These are phyloP conservation scores for Mirza zaza DNA, from an alignment of 2,113 vertebrate genomes.

Conservation along the genomic window DNA sequence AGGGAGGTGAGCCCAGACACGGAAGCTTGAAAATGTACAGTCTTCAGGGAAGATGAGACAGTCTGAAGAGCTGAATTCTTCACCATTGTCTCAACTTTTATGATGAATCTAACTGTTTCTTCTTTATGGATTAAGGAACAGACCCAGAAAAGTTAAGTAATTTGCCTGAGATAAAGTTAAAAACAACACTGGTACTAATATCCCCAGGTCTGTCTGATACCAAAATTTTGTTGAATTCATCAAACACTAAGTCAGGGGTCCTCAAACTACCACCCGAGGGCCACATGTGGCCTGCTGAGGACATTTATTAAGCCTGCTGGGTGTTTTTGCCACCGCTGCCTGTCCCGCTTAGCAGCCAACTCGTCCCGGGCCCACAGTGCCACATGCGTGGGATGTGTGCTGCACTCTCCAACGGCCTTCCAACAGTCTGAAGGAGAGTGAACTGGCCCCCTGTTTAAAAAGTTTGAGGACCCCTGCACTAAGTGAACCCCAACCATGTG, in stretches of 20 bases:
- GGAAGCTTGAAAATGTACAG: fast-evolving
- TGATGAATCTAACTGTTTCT: background rate
- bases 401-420: too few species aligned
- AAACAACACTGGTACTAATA: background rate
- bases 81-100: background rate
- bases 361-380: too few species aligned
- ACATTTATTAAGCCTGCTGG: too few species aligned
- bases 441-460: too few species aligned
- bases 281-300: too few species aligned
- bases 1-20: background rate
- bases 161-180: background rate
- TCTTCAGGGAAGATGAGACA: background rate
- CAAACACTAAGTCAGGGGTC: background rate
- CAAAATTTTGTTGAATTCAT: background rate
- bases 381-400: too few species aligned
- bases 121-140: background rate
- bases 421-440: too few species aligned
- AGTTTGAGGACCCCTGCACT: too few species aligned
- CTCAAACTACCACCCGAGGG: too few species aligned
- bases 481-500: background rate
- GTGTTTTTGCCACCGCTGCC: too few species aligned
- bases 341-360: too few species aligned
- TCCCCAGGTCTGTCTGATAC: background rate
- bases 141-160: background rate
- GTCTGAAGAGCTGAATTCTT: background rate